Evolutionary conservation across 2,888 invertebrate species (phyloP), one percentile per base, ranked within the genome.

Genomic region (Tetanocera ferruginea): DNA sequence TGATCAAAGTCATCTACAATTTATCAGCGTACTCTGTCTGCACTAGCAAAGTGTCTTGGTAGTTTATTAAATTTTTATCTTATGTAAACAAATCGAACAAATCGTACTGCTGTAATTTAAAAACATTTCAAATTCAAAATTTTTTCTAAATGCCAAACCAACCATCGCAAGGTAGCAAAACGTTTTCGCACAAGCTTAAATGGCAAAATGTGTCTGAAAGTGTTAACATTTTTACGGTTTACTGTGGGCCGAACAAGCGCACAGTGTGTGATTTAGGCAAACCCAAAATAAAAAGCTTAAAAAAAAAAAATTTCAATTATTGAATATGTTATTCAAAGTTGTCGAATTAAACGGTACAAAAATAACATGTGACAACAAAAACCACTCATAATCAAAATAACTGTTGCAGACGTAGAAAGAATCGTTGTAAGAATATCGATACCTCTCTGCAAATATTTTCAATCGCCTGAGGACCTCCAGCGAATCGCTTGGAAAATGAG

Each of bases 1-100:
- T 67, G 75, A 75, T 75, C 75, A 75, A 75, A 73, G 73, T 57
- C 66, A 67, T 28, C 25, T 37, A 34, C 51, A 19, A 51, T 74
- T 64, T 25, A 74, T 66, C 74, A 69, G 51, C 19, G 19, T 23
- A 9, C 4, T 4, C 60, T 17, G 51, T 17, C 66, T 66, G 31
- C 34, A 5, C 9, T 43, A 31, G 14, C 8, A 5, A 66, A 64
- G 34, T 55, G 34, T 74, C 62, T 74, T 74, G 31, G 31, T 17
- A 51, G 19, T 74, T 74, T 64, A 64, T n/a, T 31, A 31, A 25
- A 28, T 17, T 43, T 73, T 73, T 25, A 28, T 64, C 28, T 14
- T 43, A 49, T 62, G 23, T 49, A 62, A 49, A 25, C 73, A 74
- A 74, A 74, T 74, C 62, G 37, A 49, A 25, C 73, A 74, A 74